These are phyloP conservation scores for Macropodus opercularis DNA, from an alignment of 2,797 vertebrate species.

Conservation along the genomic window DNA sequence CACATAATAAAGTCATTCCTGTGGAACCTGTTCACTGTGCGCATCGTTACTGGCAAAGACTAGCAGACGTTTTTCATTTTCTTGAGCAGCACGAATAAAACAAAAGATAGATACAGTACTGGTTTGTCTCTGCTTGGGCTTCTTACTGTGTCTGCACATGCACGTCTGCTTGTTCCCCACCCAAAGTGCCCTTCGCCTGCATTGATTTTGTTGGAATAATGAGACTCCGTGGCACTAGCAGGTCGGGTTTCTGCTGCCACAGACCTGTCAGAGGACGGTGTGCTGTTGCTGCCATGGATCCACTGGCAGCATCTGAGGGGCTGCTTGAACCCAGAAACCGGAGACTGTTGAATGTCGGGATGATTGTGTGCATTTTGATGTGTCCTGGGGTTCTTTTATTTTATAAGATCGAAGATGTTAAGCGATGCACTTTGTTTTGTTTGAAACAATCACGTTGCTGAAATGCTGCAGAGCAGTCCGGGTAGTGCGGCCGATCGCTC, in stretches of 20 bases:
- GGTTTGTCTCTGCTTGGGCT: conserved; percentile 5
- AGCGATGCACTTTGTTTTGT: not conserved
- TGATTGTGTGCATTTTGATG: conserved; percentile 1
- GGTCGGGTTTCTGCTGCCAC: conserved; percentile 82
- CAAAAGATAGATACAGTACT: too few species aligned
- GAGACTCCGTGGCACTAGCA: conserved; percentile 75
- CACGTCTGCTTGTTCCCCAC: conserved; percentile 44
- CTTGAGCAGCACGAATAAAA: too few species aligned
- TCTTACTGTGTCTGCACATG: conserved; percentile 29
- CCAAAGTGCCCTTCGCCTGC: conserved; percentile 81
- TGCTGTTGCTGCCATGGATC: conserved; percentile 45
- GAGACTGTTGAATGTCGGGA: conserved; percentile 4
- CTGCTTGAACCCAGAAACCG: conserved; percentile 34
- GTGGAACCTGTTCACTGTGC: too few species aligned
- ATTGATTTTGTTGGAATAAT: conserved; percentile 87
- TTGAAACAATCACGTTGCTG: not conserved
- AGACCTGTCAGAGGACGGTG: conserved; percentile 56
- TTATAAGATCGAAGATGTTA: not conserved
- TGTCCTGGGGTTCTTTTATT: too few species aligned
- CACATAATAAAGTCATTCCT: too few species aligned
- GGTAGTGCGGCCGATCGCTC: not conserved
- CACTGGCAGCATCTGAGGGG: conserved; percentile 33
- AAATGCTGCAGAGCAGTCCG: not conserved
- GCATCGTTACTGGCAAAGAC: too few species aligned
- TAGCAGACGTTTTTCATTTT: too few species aligned